Percentiles rank a stretch among this genome's conserved stretches.
Evolutionary conservation across 2,113 vertebrate genomes (phyloP).

Genomic region (Psophia crepitans): DNA sequence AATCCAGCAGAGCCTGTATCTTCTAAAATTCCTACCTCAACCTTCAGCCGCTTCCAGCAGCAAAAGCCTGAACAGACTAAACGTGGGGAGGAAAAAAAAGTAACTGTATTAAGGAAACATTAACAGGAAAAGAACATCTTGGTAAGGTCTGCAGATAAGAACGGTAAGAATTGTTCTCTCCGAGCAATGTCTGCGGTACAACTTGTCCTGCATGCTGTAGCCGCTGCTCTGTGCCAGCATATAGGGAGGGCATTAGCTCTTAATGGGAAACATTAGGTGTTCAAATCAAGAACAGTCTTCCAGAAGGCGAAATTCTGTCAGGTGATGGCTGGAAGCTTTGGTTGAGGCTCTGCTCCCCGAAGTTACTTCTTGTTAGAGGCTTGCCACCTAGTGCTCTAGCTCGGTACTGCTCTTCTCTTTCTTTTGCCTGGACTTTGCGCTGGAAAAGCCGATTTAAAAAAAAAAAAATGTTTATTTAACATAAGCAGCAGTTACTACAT

Average conservation of each 20-base stretch:
- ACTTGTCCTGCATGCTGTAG: not conserved
- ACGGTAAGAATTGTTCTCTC: not conserved
- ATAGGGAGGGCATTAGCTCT: not conserved
- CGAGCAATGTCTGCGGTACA: not conserved
- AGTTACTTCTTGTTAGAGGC: not conserved
- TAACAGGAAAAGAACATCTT: constrained; percentile 1
- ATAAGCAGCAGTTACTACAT: not conserved
- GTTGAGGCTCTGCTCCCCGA: not conserved
- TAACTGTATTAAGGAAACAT: not conserved
- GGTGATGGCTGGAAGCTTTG: not conserved
- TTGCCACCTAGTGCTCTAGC: constrained; percentile 48
- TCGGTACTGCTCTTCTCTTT: not conserved
- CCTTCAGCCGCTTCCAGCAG: not conserved
- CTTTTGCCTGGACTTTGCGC: not conserved
- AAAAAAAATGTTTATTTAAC: fast-evolving
- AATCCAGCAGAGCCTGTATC: not conserved
- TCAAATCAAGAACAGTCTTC: not conserved
- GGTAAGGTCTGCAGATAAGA: constrained; percentile 44
- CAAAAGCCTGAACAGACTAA: not conserved
- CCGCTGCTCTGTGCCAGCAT: not conserved
- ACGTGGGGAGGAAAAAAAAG: not conserved
- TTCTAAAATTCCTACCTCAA: not conserved
- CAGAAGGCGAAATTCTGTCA: not conserved
- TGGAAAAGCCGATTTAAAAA: not conserved
- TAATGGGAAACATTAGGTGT: not conserved